phyloP scores from a whole-genome alignment of 2,888 invertebrate genomes.

The Chloromyia formosa region DNA sequence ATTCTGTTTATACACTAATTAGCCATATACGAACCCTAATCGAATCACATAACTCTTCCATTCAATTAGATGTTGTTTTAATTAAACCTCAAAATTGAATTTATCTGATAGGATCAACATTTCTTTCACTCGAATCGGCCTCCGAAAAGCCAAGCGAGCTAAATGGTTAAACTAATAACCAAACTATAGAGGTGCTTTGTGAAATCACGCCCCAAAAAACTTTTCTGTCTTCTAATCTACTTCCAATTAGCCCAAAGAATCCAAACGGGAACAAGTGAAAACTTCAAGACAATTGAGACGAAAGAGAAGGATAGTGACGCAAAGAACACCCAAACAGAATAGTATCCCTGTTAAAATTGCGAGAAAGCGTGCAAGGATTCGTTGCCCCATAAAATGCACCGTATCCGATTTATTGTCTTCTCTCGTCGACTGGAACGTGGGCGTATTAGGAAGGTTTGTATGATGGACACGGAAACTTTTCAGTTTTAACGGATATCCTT shows the following conservation, averaged over 20 bases:
- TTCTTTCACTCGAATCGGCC: no score
- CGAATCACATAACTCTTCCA: no score
- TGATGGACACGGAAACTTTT: constrained; percentile 3
- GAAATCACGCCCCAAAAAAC: background rate
- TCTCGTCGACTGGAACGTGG: no score
- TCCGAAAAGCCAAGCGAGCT: background rate
- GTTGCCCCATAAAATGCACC: no score
- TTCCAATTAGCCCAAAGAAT: constrained; percentile 14
- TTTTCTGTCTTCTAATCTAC: background rate
- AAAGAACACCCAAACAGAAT: background rate
- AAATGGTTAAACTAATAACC: background rate
- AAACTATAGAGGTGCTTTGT: background rate
- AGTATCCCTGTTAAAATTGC: no score
- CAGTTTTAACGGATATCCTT: background rate
- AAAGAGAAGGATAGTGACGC: background rate
- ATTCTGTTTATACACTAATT: no score
- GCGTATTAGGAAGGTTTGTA: background rate
- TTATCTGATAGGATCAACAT: no score
- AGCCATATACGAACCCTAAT: no score
- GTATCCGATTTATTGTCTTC: no score
- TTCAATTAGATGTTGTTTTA: no score
- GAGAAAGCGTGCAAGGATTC: background rate
- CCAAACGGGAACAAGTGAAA: background rate
- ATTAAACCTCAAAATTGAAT: no score
- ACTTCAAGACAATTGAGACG: background rate